Evolutionary conservation across 1,140 invertebrate genomes (phyloP).

Genomic region (Philopotamus ludificatus): DNA sequence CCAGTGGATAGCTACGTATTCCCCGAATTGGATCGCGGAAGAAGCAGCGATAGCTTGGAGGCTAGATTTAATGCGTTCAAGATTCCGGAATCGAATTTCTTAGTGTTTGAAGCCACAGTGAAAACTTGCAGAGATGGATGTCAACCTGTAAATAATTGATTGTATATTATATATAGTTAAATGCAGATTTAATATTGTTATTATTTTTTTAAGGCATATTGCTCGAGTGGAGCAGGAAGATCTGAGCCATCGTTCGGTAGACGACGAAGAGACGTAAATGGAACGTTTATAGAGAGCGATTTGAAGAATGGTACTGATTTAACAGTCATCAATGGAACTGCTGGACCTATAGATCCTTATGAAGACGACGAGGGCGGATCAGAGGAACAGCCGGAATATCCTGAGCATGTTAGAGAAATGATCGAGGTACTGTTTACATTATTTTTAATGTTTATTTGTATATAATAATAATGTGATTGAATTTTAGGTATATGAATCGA

Average conservation of each 20-base stretch:
- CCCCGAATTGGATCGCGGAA: slow-evolving; percentile 81
- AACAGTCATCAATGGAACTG: slow-evolving; percentile 43
- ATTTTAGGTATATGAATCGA: slow-evolving; percentile 66
- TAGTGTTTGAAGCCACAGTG: slow-evolving; percentile 91
- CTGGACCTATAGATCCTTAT: slow-evolving; percentile 44
- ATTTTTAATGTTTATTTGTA: not conserved
- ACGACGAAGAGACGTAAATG: slow-evolving; percentile 61
- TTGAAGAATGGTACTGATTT: slow-evolving; percentile 44
- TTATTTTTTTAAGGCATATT: slow-evolving; percentile 63
- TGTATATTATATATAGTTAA: not conserved
- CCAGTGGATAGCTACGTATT: slow-evolving; percentile 91
- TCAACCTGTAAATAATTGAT: slow-evolving; percentile 65
- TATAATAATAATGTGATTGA: slow-evolving; percentile 13
- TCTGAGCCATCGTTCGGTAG: slow-evolving; percentile 80
- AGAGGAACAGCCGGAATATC: slow-evolving; percentile 58
- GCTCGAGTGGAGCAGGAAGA: slow-evolving; percentile 69
- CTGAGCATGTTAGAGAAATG: slow-evolving; percentile 81
- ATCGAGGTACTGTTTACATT: slow-evolving; percentile 65
- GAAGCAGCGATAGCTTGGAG: slow-evolving; percentile 83
- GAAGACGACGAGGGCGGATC: slow-evolving; percentile 46
- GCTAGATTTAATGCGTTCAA: slow-evolving; percentile 92
- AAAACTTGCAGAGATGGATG: slow-evolving; percentile 85
- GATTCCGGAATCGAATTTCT: slow-evolving; percentile 90
- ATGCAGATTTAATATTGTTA: slow-evolving; percentile 5
- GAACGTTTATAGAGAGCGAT: slow-evolving; percentile 46